Conservation (phyloP, 1,140 invertebrate genomes). For the Telenomus remus region DNA sequence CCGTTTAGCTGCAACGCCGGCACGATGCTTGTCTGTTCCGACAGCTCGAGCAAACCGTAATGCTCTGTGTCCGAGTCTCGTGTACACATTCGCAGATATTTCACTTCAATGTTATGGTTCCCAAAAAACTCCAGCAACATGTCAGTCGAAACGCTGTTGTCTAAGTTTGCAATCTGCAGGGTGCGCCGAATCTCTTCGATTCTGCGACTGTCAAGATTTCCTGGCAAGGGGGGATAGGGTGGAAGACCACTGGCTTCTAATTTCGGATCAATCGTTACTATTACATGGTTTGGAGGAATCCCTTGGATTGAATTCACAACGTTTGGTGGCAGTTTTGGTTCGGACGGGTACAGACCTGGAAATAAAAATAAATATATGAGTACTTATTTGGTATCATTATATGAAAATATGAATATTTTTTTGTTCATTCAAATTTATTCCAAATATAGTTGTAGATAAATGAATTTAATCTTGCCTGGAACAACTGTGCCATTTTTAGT, state of each 20-base stretch:
- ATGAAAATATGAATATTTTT: too few species aligned
- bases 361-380: conserved; percentile 9
- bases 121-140: conserved; percentile 91
- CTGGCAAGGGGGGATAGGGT: conserved; percentile 93
- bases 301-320: conserved; percentile 93
- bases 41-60: conserved; percentile 95
- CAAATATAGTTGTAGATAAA: background rate
- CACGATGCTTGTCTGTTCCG: conserved; percentile 91
- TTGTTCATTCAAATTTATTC: too few species aligned
- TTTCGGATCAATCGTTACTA: conserved; percentile 93
- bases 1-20: conserved; percentile 93
- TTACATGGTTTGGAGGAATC: conserved; percentile 85
- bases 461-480: conserved; percentile 74
- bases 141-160: conserved; percentile 80
- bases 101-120: conserved; percentile 90
- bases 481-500: conserved; percentile 90
- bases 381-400: background rate
- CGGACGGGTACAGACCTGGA: conserved; percentile 82
- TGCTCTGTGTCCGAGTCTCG: conserved; percentile 84
- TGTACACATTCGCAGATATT: conserved; percentile 94
- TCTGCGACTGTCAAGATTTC: conserved; percentile 90
- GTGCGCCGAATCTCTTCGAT: conserved; percentile 98
- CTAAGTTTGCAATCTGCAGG: conserved; percentile 86
- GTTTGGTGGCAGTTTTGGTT: conserved; percentile 91
- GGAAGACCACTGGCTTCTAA: conserved; percentile 89